These are phyloP conservation scores for Linepithema humile DNA, from an alignment of 1,140 invertebrate genomes.

Conservation along the genomic window DNA sequence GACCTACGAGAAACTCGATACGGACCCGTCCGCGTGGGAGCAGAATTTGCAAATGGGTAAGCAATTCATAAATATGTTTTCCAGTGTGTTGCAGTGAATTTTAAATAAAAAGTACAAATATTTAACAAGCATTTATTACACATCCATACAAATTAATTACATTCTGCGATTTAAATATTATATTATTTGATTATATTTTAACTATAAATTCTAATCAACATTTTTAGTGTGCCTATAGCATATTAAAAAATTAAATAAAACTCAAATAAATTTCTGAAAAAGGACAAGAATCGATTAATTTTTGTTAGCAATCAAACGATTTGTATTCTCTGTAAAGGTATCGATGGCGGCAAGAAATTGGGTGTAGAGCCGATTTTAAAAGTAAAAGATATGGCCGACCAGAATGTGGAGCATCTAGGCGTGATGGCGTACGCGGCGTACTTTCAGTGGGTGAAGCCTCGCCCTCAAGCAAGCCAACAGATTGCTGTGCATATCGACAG, in stretches of 20 bases:
- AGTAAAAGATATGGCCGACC: conserved; percentile 97
- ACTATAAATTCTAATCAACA: neutral
- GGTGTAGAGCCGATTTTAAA: conserved; percentile 95
- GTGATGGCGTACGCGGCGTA: conserved; percentile 97
- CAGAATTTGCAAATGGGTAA: conserved; percentile 91
- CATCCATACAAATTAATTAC: neutral
- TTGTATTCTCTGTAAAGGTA: conserved; percentile 81
- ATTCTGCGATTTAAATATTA: neutral
- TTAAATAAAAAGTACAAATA: neutral
- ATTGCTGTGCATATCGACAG: conserved; percentile 90
- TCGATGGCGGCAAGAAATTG: conserved; percentile 87
- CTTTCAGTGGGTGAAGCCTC: conserved; percentile 94
- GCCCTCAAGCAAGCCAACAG: conserved; percentile 91
- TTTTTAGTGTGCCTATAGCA: neutral
- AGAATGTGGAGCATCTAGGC: conserved; percentile 96
- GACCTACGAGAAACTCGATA: conserved; percentile 90
- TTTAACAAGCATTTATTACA: neutral
- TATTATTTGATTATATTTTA: neutral
- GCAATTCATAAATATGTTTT: neutral
- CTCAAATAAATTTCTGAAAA: neutral
- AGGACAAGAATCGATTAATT: neutral
- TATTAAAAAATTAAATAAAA: conserved; percentile 6
- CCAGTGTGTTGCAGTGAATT: neutral
- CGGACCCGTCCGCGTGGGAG: conserved; percentile 91
- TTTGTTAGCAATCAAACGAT: neutral